These are phyloP conservation scores for Cryptotermes secundus DNA, from an alignment of 1,140 invertebrate species.

Conservation along the genomic window DNA sequence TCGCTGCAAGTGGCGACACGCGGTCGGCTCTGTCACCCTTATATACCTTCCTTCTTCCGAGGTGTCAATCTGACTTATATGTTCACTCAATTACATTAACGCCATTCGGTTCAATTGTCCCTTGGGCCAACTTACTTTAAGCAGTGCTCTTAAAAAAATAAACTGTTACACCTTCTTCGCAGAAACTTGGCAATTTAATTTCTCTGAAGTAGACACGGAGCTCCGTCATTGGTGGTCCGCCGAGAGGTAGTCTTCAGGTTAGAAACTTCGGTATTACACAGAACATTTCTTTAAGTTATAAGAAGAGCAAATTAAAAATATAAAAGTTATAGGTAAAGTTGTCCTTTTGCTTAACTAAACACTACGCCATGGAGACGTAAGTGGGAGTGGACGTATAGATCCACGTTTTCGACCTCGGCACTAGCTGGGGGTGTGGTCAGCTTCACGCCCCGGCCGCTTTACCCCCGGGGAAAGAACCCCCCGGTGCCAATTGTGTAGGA, in stretches of 20 bases:
- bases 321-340: too few species aligned
- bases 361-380: too few species aligned
- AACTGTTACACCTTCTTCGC: neutral
- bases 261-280: neutral
- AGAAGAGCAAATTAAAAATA: neutral
- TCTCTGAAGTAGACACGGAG: neutral
- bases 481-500: too few species aligned
- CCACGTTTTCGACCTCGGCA: too few species aligned
- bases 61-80: neutral
- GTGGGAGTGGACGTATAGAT: too few species aligned
- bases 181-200: constrained; percentile 2
- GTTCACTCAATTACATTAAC: neutral
- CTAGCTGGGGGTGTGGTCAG: too few species aligned
- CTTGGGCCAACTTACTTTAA: neutral
- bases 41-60: neutral
- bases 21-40: neutral
- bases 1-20: neutral
- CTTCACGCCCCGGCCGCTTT: too few species aligned
- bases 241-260: neutral
- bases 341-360: too few species aligned
- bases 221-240: neutral
- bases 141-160: neutral
- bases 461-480: too few species aligned
- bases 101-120: constrained; percentile 1
- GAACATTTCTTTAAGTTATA: neutral